Percentiles rank a stretch among this genome's conserved stretches.
Evolutionary conservation across 1,140 invertebrate genomes (phyloP).

Genomic region (Zeugodacus cucurbitae): DNA sequence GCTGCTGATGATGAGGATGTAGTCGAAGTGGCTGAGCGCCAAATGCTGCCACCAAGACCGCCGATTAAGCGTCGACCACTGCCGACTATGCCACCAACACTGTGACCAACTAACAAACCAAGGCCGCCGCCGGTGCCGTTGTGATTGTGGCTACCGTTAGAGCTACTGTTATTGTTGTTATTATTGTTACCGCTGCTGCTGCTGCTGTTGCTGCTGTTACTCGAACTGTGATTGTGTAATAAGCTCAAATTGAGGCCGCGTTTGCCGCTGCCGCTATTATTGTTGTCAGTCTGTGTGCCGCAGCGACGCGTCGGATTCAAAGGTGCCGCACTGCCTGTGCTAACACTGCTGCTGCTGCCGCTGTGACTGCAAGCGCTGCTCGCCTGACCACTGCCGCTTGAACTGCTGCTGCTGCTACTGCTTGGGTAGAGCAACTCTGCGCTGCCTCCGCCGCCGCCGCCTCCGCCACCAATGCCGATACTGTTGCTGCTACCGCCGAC

Average conservation of each 20-base stretch:
- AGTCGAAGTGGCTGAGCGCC: slow-evolving; percentile 40
- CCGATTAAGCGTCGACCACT: slow-evolving; percentile 50
- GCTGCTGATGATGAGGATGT: neutral
- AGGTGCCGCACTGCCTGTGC: neutral
- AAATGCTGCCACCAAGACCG: slow-evolving; percentile 50
- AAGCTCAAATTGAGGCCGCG: slow-evolving; percentile 49
- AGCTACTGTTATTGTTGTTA: slow-evolving; percentile 43
- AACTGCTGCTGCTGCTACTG: slow-evolving; percentile 29
- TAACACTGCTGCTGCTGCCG: slow-evolving; percentile 26
- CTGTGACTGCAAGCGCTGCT: slow-evolving; percentile 7
- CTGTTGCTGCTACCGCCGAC: slow-evolving; percentile 47
- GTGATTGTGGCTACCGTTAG: neutral
- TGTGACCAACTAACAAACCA: slow-evolving; percentile 54
- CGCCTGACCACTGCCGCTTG: neutral
- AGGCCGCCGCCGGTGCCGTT: slow-evolving; percentile 28
- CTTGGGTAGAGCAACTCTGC: slow-evolving; percentile 28
- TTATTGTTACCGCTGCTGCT: slow-evolving; percentile 38
- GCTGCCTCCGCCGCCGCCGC: slow-evolving; percentile 7
- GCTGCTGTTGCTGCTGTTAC: neutral
- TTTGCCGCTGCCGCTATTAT: slow-evolving; percentile 49
- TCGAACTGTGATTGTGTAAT: slow-evolving; percentile 41
- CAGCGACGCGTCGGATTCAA: neutral
- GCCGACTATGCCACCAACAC: slow-evolving; percentile 48
- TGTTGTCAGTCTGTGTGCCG: slow-evolving; percentile 39
- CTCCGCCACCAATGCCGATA: slow-evolving; percentile 41